Conservation (phyloP, 2,113 vertebrate species). For the Galbula dea region DNA sequence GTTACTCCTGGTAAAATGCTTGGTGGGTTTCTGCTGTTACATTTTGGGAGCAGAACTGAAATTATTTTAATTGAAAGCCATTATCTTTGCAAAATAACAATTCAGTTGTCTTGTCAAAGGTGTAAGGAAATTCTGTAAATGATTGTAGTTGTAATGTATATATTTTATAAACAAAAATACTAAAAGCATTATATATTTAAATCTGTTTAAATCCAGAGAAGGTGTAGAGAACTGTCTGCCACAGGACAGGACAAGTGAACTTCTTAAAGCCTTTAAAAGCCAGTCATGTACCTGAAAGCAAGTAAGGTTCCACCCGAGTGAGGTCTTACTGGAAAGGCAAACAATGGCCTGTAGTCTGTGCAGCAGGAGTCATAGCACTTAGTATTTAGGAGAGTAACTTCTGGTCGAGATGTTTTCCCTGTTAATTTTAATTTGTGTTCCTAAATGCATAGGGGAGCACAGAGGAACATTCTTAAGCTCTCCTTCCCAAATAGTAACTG, state of each 20-base stretch:
- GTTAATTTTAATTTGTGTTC: neutral
- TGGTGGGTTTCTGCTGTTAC: neutral
- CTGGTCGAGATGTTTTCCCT: neutral
- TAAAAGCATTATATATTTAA: neutral
- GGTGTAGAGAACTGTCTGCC: neutral
- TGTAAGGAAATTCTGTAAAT: neutral
- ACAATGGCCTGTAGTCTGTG: neutral
- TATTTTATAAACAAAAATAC: neutral
- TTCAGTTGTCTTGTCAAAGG: neutral
- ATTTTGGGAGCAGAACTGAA: neutral
- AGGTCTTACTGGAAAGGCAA: neutral
- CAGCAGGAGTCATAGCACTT: neutral
- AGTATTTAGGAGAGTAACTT: neutral
- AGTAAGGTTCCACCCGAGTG: neutral
- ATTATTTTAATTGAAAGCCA: neutral
- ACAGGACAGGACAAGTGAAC: neutral
- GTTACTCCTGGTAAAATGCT: neutral
- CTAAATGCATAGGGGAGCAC: neutral
- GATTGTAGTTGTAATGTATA: neutral
- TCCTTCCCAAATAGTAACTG: neutral
- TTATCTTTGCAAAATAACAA: neutral
- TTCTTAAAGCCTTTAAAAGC: neutral
- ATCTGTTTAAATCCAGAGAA: neutral
- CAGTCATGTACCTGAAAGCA: neutral
- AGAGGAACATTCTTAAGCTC: neutral